Base-by-base conservation (phyloP, 2,797 vertebrate species). In the Geotrypetes seraphini region DNA sequence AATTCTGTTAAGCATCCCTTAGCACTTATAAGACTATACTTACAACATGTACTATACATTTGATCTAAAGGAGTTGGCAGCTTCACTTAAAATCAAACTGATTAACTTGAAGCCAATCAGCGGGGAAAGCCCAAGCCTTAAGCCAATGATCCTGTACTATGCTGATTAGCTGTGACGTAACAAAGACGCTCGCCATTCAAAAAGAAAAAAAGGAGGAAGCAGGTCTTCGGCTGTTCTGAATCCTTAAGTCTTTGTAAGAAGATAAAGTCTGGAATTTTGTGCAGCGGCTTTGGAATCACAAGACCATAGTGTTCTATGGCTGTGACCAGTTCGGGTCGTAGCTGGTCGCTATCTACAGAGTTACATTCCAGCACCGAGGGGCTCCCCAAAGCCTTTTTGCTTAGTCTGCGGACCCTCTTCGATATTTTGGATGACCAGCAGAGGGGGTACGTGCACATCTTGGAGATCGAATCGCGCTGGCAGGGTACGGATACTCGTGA, bases 401-500 rank as follows among this genome's bases (percentile, higher is more conserved):
- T 86, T 60, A 96, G 92, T 47, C 54, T 97, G 40, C 82, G 89
- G 45, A 91, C 94, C 1, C 81, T 97, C 2, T 97, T 94, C 68
- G 92, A 97, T 56, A 95, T 97, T 38, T 60, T 97, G 60, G 93
- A 97, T 47, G 94, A 97, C 29, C 69, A 68, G 4, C 78, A 79
- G 7, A 72, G 87, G 5, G 94, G 94, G 1, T 91, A 71, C 21
- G 87, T 97, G 16, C 94, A 95, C 62, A 80, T 97, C 3, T 83
- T 81, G n/a, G 94, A 97, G 79, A 97, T 97, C 27, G 91, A 97
- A 73, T 87, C 81, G 29, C 91, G 93, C 28, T 97, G 94, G 93
- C 81, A 78, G 39, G 90, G 90, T 4, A 75, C 88, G 0, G 90
- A 89, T 40, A 76, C 87, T 8, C 79, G 65, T 11, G 90, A 82